phyloP scores from a whole-genome alignment of 2,113 vertebrate genomes.

The Podarcis cretensis region DNA sequence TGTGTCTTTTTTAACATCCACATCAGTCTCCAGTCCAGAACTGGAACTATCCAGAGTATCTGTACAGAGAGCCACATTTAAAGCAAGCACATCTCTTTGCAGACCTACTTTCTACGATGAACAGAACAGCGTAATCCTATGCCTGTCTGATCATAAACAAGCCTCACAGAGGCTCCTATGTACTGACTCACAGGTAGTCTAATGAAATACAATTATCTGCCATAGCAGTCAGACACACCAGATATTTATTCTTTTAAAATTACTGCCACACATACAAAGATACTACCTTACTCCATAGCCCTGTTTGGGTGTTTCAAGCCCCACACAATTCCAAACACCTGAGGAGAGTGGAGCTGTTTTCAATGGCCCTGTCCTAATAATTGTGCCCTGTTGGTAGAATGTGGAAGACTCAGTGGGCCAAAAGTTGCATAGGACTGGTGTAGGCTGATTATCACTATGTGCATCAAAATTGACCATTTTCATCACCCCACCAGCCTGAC shows the following conservation, averaged over 20 bases:
- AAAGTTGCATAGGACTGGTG: too few relatives aligned
- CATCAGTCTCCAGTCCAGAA: conserved; percentile 76
- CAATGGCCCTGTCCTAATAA: too few relatives aligned
- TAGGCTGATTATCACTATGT: too few relatives aligned
- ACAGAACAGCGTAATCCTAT: background rate
- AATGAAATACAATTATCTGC: background rate
- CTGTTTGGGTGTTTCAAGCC: background rate
- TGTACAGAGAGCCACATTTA: conserved; percentile 55
- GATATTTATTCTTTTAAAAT: background rate
- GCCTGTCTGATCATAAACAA: background rate
- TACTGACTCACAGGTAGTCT: background rate
- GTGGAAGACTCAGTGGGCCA: too few relatives aligned
- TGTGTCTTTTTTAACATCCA: conserved; percentile 59
- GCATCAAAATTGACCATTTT: too few relatives aligned
- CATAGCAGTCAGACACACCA: background rate
- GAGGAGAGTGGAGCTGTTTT: too few relatives aligned
- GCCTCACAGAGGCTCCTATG: background rate
- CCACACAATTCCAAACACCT: too few relatives aligned
- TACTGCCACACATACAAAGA: background rate
- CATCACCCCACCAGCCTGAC: too few relatives aligned
- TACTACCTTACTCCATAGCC: background rate
- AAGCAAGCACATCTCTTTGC: background rate
- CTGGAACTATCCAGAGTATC: conserved; percentile 82
- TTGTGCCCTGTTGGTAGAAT: too few relatives aligned
- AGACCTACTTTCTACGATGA: background rate